A percentile compares a stretch with the other conserved stretches of the same genome.
Evolutionary conservation across 2,113 vertebrate genomes (phyloP).

Genomic region (Tetrax tetrax): DNA sequence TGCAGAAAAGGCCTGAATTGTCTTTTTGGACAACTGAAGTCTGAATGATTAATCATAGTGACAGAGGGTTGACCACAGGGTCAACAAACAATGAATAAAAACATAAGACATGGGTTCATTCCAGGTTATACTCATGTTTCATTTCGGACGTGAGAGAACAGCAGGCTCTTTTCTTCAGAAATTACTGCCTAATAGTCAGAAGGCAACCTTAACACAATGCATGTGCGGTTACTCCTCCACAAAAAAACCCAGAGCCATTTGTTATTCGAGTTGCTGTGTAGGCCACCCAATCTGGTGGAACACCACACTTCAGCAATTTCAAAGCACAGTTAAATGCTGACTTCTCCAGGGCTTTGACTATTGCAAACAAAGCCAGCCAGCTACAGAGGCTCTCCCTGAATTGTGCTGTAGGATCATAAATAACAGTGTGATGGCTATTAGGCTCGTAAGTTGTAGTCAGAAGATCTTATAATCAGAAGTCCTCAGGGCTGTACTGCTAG

Average conservation of each 20-base stretch:
- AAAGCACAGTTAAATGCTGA: conserved; percentile 71
- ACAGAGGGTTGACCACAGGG: conserved; percentile 62
- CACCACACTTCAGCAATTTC: conserved; percentile 69
- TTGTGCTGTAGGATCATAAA: conserved; percentile 66
- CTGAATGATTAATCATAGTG: conserved; percentile 76
- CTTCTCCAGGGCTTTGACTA: conserved; percentile 53
- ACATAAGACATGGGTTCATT: conserved; percentile 64
- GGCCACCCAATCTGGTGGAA: conserved; percentile 68
- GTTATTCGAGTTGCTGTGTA: conserved; percentile 59
- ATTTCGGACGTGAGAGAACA: background rate
- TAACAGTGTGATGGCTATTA: conserved; percentile 60
- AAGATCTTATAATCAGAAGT: conserved; percentile 38
- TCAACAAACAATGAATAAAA: conserved; percentile 77
- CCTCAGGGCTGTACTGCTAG: background rate
- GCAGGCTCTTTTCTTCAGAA: conserved; percentile 44
- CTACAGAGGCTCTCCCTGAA: conserved; percentile 60
- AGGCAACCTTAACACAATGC: conserved; percentile 49
- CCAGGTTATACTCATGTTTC: conserved; percentile 61
- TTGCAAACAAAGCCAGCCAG: conserved; percentile 70
- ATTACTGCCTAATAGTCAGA: conserved; percentile 52
- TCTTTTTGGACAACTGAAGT: conserved; percentile 68
- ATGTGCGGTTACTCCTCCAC: background rate
- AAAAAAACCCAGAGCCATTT: conserved; percentile 43
- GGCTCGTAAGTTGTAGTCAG: conserved; percentile 11
- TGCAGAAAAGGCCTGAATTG: conserved; percentile 55